Evolutionary conservation across 1,140 invertebrate genomes (phyloP).

Genomic region (Cotesia vestalis): DNA sequence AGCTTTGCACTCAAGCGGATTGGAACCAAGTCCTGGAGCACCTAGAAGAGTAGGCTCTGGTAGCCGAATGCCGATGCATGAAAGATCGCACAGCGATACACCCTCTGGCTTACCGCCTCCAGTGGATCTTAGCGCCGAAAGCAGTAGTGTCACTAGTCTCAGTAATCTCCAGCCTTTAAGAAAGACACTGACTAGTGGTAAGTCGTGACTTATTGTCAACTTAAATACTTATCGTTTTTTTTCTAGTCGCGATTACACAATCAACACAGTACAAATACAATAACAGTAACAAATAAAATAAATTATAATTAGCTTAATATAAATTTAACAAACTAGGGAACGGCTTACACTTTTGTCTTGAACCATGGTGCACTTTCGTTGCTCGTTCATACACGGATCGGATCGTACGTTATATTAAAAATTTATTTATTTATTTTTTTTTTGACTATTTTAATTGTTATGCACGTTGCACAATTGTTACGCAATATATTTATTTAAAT

Average conservation of each 20-base stretch:
- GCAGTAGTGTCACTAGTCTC: conserved; percentile 92
- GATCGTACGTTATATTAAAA: conserved; percentile 46
- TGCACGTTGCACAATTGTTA: conserved; percentile 65
- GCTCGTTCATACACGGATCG: conserved; percentile 45
- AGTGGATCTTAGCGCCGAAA: conserved; percentile 92
- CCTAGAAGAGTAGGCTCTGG: conserved; percentile 74
- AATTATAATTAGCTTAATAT: conserved; percentile 8
- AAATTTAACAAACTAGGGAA: conserved; percentile 39
- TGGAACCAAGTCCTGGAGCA: conserved; percentile 73
- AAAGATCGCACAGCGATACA: conserved; percentile 90
- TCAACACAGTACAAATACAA: background rate
- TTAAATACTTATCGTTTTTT: conserved; percentile 21
- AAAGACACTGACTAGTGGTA: conserved; percentile 86
- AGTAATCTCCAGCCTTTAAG: conserved; percentile 84
- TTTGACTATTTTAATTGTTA: too few species aligned
- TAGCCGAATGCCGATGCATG: conserved; percentile 74
- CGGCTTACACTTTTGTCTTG: conserved; percentile 47
- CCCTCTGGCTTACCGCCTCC: conserved; percentile 79
- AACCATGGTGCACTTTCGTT: conserved; percentile 52
- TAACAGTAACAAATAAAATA: background rate
- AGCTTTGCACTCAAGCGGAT: conserved; percentile 61
- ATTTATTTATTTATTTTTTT: conserved; percentile 51
- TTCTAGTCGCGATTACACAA: conserved; percentile 32
- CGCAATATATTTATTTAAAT: conserved; percentile 45
- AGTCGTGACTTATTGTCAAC: conserved; percentile 50